A percentile compares a stretch with the other conserved stretches of the same genome.
phyloP scores from a whole-genome alignment of 2,797 vertebrate species.

The Mormyrus proboscirostris region DNA sequence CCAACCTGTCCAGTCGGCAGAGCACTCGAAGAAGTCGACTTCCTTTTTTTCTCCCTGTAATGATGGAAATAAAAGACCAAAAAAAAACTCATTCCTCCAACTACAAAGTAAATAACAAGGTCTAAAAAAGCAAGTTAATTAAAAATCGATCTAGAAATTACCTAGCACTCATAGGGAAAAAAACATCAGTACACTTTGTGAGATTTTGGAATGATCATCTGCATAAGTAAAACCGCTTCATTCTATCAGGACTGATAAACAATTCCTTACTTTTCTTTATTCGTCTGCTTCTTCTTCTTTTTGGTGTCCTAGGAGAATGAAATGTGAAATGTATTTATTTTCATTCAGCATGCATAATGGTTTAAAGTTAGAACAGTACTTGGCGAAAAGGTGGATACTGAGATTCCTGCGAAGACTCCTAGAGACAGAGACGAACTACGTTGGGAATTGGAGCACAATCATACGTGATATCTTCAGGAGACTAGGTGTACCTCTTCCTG shows the following conservation, averaged over 20 bases:
- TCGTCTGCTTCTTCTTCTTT: slow-evolving; percentile 65
- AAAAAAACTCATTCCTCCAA: not conserved
- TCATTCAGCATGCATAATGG: not conserved
- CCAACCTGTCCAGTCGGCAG: slow-evolving; percentile 76
- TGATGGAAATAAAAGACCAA: slow-evolving; percentile 11
- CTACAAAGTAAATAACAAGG: not conserved
- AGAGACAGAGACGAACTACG: not conserved
- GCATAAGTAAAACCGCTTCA: not conserved
- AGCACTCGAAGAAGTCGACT: slow-evolving; percentile 53
- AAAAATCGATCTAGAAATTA: not conserved
- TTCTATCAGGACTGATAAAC: not conserved
- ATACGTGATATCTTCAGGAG: not conserved
- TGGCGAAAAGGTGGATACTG: not conserved
- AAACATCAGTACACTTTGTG: not conserved
- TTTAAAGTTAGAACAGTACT: not conserved
- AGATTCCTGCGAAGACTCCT: not conserved
- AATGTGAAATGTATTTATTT: not conserved
- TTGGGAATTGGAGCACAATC: not conserved
- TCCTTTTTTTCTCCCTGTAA: slow-evolving; percentile 66
- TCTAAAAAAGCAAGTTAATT: not conserved
- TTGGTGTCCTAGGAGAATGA: slow-evolving; percentile 53
- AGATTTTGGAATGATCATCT: not conserved
- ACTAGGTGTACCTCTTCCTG: not conserved
- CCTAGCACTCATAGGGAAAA: not conserved
- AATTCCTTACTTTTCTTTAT: slow-evolving; percentile 64